Evolutionary conservation across 2,888 invertebrate species (phyloP).

Genomic region (Heliconius sara): DNA sequence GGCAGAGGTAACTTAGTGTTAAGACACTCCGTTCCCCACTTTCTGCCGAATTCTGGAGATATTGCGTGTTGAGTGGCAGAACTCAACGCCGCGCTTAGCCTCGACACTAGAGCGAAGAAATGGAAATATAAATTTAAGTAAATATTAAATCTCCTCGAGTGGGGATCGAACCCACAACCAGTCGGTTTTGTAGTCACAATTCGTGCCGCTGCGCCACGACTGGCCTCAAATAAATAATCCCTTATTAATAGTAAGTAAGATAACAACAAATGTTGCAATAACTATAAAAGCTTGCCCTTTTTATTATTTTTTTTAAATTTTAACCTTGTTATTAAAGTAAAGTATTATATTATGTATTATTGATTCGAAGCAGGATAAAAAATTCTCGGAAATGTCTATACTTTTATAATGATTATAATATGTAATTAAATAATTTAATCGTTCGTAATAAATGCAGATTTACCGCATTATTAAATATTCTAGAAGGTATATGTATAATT

Average conservation of each 20-base stretch:
- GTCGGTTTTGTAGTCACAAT: too few species aligned
- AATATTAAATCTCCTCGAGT: too few species aligned
- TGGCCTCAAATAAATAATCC: neutral
- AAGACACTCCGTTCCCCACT: too few species aligned
- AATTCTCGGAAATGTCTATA: neutral
- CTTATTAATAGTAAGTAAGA: too few species aligned
- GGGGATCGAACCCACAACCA: too few species aligned
- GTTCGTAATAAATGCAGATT: neutral
- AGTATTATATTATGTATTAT: neutral
- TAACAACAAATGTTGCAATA: neutral
- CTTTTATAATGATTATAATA: neutral
- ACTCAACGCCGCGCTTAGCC: too few species aligned
- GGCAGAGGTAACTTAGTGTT: too few species aligned
- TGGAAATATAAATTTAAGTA: too few species aligned
- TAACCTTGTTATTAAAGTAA: neutral
- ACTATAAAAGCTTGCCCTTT: neutral
- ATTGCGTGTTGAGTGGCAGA: too few species aligned
- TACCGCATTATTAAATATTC: neutral
- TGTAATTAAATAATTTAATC: neutral
- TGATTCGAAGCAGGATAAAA: neutral
- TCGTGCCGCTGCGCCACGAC: too few species aligned
- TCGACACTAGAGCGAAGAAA: too few species aligned
- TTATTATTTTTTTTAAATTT: neutral
- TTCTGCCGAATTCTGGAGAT: too few species aligned
- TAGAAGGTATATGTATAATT: neutral